Conservation (phyloP, 2,888 invertebrate genomes). For the Apoderus coryli region DNA sequence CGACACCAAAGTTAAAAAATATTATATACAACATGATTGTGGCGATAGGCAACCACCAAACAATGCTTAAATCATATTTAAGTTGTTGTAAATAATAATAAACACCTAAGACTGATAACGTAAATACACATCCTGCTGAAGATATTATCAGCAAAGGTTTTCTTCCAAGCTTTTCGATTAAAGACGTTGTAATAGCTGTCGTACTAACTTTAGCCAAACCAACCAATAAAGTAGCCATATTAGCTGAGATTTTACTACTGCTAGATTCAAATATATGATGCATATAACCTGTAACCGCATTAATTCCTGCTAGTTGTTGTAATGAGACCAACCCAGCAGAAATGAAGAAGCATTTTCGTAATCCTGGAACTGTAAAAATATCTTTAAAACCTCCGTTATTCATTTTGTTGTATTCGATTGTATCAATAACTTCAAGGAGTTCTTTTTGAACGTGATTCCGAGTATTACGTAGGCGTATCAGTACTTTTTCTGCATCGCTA, state of each 20-base stretch:
- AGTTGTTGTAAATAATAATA: conserved; percentile 17
- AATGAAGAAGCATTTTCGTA: conserved; percentile 44
- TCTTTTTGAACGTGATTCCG: conserved; percentile 13
- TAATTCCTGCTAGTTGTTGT: conserved; percentile 66
- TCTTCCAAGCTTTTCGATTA: conserved; percentile 62
- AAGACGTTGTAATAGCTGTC: conserved; percentile 53
- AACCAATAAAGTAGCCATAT: conserved; percentile 56
- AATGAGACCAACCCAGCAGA: conserved; percentile 65
- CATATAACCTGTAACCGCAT: conserved; percentile 65
- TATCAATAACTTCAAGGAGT: conserved; percentile 9
- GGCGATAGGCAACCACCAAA: conserved; percentile 55
- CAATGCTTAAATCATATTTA: conserved; percentile 20
- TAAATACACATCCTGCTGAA: conserved; percentile 45
- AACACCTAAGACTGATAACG: conserved; percentile 22
- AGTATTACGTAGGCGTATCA: conserved; percentile 15
- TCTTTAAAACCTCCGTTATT: conserved; percentile 12
- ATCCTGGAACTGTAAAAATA: conserved; percentile 12
- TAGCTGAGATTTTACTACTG: conserved; percentile 44
- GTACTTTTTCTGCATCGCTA: conserved; percentile 44
- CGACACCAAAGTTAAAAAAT: conserved; percentile 53
- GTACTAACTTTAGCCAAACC: conserved; percentile 57
- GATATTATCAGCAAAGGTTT: conserved; percentile 48
- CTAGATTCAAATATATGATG: conserved; percentile 54
- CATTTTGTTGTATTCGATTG: conserved; percentile 10
- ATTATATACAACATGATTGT: conserved; percentile 56